phyloP scores from a whole-genome alignment of 1,140 invertebrate genomes.

The Ericerus pela region DNA sequence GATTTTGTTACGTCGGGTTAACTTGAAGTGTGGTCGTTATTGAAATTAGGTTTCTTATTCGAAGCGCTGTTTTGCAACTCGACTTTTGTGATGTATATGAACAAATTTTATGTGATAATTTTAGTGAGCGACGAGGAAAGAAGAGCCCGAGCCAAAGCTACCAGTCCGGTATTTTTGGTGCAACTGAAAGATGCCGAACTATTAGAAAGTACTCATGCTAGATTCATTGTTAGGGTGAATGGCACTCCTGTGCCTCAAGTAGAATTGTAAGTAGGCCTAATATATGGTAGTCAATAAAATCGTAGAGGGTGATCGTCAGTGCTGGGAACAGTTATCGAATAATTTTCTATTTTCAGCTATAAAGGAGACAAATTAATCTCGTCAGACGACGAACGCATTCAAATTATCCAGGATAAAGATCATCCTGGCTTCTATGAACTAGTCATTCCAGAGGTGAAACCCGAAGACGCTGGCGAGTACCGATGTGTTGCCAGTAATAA shows the following conservation, averaged over 20 bases:
- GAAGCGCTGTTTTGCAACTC: slow-evolving; percentile 3
- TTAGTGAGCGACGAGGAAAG: slow-evolving; percentile 56
- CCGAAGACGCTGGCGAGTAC: slow-evolving; percentile 73
- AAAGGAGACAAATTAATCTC: slow-evolving; percentile 64
- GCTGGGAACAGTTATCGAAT: not conserved
- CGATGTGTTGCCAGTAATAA: slow-evolving; percentile 73
- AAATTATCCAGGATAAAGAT: slow-evolving; percentile 54
- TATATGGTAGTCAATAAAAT: not conserved
- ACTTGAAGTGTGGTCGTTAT: no score
- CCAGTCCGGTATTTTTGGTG: slow-evolving; percentile 63
- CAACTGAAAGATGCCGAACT: slow-evolving; percentile 74
- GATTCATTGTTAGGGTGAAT: slow-evolving; percentile 78
- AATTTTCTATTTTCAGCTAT: slow-evolving; percentile 42
- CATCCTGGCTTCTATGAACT: slow-evolving; percentile 75
- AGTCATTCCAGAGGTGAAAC: slow-evolving; percentile 65
- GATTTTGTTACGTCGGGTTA: no score
- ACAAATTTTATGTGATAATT: slow-evolving; percentile 13
- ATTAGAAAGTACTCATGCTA: slow-evolving; percentile 66
- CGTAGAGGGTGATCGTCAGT: not conserved
- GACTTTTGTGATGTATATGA: not conserved
- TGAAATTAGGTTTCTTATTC: no score
- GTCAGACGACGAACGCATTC: slow-evolving; percentile 49
- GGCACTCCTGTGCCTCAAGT: slow-evolving; percentile 71
- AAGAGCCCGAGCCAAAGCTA: slow-evolving; percentile 47
- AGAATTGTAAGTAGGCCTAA: slow-evolving; percentile 70